Evolutionary conservation across 2,888 invertebrate genomes (phyloP).

Genomic region (Entomobrya multifasciata): DNA sequence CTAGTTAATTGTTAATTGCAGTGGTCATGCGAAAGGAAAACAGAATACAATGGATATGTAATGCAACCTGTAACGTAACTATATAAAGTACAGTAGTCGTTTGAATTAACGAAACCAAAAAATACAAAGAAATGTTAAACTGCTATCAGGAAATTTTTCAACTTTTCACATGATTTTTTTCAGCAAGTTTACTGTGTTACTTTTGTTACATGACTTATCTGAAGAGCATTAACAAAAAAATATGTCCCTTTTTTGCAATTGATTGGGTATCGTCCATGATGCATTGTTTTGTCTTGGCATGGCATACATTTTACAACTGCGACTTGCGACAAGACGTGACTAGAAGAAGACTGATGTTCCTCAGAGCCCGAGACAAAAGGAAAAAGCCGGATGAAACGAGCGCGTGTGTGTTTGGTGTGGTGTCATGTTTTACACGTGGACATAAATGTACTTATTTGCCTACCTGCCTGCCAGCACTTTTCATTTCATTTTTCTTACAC

Average conservation of each 20-base stretch:
- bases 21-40: conserved; percentile 43
- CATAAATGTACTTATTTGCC: background rate
- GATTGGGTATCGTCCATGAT: background rate
- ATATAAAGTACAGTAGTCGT: background rate
- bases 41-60: background rate
- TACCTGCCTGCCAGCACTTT: too few species aligned
- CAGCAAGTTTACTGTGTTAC: too few species aligned
- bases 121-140: background rate
- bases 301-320: background rate
- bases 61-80: background rate
- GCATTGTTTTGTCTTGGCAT: background rate
- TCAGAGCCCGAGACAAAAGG: conserved; percentile 6
- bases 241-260: too few species aligned
- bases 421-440: conserved; percentile 35
- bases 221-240: background rate
- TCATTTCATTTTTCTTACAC: too few species aligned
- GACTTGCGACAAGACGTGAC: background rate
- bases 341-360: background rate
- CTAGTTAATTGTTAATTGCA: conserved; percentile 38
- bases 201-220: background rate
- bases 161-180: conserved; percentile 42
- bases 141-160: conserved; percentile 4
- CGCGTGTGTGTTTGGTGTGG: background rate
- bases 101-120: background rate
- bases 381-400: conserved; percentile 48